These are phyloP conservation scores for Orthosia cruda DNA, from an alignment of 2,888 invertebrate species.

Conservation along the genomic window DNA sequence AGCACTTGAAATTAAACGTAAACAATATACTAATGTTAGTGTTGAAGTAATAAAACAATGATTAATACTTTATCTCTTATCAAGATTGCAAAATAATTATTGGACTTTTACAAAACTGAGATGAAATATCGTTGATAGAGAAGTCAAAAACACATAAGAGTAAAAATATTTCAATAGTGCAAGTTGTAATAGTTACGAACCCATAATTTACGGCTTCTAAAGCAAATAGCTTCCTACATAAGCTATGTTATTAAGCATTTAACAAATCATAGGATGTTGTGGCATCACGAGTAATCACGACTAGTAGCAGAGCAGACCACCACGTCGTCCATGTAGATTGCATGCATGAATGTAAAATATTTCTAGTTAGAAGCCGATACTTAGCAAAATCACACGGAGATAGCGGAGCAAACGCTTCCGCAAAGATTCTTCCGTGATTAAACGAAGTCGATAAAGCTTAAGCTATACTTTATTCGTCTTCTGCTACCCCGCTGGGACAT, in stretches of 20 bases:
- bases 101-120: not conserved
- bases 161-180: slow-evolving; percentile 3
- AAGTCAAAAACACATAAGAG: not conserved
- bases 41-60: not conserved
- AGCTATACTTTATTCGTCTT: slow-evolving; percentile 3
- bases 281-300: slow-evolving; percentile 12
- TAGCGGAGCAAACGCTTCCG: slow-evolving; percentile 26
- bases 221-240: slow-evolving; percentile 21
- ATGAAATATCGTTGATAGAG: slow-evolving; percentile 3
- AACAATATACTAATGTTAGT: slow-evolving; percentile 6
- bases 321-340: not conserved
- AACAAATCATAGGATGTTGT: slow-evolving; percentile 24
- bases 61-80: slow-evolving; percentile 5
- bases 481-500: not conserved
- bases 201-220: slow-evolving; percentile 22
- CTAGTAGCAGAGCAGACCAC: not conserved
- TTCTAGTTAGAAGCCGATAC: not conserved
- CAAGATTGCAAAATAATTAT: slow-evolving; percentile 9
- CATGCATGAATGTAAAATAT: not conserved
- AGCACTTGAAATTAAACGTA: slow-evolving; percentile 32
- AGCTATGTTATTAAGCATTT: slow-evolving; percentile 36
- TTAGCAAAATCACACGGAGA: slow-evolving; percentile 16
- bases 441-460: slow-evolving; percentile 10
- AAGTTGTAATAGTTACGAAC: slow-evolving; percentile 5
- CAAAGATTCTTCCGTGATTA: slow-evolving; percentile 12